phyloP scores from a whole-genome alignment of 2,888 invertebrate genomes.

The Loripinus fragilis region DNA sequence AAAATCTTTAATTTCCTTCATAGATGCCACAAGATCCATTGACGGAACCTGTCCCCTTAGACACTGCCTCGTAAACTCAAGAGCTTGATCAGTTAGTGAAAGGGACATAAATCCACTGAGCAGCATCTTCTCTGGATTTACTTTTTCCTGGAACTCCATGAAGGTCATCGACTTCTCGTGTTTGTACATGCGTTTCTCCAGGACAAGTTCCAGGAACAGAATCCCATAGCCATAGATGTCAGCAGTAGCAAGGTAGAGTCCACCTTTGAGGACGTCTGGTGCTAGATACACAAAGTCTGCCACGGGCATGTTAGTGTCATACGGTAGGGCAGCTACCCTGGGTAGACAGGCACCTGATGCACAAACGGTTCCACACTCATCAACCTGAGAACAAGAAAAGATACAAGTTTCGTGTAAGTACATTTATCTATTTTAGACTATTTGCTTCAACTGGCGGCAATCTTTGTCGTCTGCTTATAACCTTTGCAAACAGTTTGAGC shows the following conservation, averaged over 20 bases:
- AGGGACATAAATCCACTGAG: conserved; percentile 9
- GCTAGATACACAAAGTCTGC: conserved; percentile 73
- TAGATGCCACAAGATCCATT: not conserved
- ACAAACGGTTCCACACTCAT: conserved; percentile 61
- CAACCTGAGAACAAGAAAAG: conserved; percentile 41
- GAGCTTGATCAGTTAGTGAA: not conserved
- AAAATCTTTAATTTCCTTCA: not conserved
- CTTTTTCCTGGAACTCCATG: conserved; percentile 54
- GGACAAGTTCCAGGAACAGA: conserved; percentile 52
- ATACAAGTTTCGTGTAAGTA: too few species aligned
- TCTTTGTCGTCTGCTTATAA: too few species aligned
- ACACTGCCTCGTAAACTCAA: conserved; percentile 19
- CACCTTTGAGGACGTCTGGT: conserved; percentile 74
- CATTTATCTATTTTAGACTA: too few species aligned
- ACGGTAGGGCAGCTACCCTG: conserved; percentile 63
- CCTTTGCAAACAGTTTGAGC: too few species aligned
- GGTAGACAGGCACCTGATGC: conserved; percentile 75
- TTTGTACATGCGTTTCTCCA: conserved; percentile 44
- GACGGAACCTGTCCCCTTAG: not conserved
- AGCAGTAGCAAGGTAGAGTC: conserved; percentile 67
- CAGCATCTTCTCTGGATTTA: conserved; percentile 60
- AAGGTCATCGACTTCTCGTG: conserved; percentile 53
- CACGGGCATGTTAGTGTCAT: conserved; percentile 52
- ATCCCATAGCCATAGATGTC: conserved; percentile 74
- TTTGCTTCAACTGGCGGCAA: too few species aligned